phyloP scores from a whole-genome alignment of 1,140 invertebrate species.

The Physella acuta region DNA sequence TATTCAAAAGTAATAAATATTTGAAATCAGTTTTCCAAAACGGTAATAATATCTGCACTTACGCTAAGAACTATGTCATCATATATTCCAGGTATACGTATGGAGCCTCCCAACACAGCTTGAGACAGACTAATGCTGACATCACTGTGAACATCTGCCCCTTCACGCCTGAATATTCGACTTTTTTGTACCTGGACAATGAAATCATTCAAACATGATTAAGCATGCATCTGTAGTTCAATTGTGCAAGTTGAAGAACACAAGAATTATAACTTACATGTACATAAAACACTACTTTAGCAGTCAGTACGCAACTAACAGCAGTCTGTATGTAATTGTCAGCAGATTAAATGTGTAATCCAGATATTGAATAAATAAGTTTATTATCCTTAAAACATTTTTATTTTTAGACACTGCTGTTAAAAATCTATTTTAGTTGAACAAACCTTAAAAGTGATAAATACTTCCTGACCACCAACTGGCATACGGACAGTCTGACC shows the following conservation, averaged over 20 bases:
- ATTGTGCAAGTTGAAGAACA: background rate
- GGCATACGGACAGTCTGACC: conserved; percentile 93
- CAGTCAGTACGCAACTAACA: background rate
- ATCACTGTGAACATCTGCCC: conserved; percentile 82
- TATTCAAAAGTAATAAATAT: too few relatives aligned
- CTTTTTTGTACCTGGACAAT: conserved; percentile 80
- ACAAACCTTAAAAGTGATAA: conserved; percentile 76
- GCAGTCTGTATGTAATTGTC: background rate
- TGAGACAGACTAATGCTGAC: conserved; percentile 71
- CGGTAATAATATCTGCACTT: too few relatives aligned
- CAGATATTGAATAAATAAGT: conserved; percentile 1
- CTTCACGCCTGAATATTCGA: conserved; percentile 87
- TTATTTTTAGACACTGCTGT: background rate
- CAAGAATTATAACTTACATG: background rate
- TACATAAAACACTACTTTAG: background rate
- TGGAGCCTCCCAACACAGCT: conserved; percentile 88
- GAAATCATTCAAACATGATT: conserved; percentile 14
- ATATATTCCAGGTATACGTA: conserved; percentile 90
- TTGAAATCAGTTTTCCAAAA: too few relatives aligned
- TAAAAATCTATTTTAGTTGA: background rate
- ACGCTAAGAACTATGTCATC: conserved; percentile 87
- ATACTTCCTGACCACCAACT: conserved; percentile 86
- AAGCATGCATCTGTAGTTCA: background rate
- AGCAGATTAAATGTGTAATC: background rate
- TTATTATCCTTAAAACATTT: too few relatives aligned